A percentile compares a stretch with the other conserved stretches of the same genome.
These are phyloP conservation scores for Oophaga pumilio DNA, from an alignment of 2,113 vertebrate genomes.

Conservation along the genomic window DNA sequence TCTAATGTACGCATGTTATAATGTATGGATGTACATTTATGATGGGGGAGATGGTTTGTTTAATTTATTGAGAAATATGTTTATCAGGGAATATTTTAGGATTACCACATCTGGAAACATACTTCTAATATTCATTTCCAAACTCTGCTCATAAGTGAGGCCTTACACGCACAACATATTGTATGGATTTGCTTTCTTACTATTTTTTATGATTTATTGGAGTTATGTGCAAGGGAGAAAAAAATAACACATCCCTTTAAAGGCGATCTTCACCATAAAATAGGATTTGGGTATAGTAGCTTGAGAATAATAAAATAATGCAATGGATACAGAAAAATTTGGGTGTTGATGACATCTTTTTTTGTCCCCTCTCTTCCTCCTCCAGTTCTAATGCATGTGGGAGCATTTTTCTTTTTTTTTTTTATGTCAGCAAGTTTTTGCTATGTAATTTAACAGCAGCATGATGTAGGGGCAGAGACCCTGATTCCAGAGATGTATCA, in stretches of 20 bases:
- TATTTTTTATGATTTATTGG: background rate
- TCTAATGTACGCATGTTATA: too few relatives aligned
- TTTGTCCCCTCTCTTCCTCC: too few relatives aligned
- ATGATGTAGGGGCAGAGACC: too few relatives aligned
- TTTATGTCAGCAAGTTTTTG: too few relatives aligned
- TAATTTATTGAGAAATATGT: background rate
- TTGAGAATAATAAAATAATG: too few relatives aligned
- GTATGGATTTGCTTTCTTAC: background rate
- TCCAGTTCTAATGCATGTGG: too few relatives aligned
- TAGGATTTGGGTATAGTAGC: background rate
- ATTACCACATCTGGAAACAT: background rate
- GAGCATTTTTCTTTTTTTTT: too few relatives aligned
- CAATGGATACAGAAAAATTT: too few relatives aligned
- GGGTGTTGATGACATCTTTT: too few relatives aligned
- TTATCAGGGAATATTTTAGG: background rate
- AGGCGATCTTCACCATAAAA: background rate
- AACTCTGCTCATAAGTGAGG: background rate
- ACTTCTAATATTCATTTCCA: background rate
- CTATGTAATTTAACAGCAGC: too few relatives aligned
- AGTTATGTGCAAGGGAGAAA: background rate
- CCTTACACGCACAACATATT: background rate
- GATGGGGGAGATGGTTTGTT: background rate
- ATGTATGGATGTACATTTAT: background rate
- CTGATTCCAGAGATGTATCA: too few relatives aligned
- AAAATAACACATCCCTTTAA: background rate